Conservation (phyloP, 1,140 invertebrate genomes). For the Akabosia matsudoensis region DNA sequence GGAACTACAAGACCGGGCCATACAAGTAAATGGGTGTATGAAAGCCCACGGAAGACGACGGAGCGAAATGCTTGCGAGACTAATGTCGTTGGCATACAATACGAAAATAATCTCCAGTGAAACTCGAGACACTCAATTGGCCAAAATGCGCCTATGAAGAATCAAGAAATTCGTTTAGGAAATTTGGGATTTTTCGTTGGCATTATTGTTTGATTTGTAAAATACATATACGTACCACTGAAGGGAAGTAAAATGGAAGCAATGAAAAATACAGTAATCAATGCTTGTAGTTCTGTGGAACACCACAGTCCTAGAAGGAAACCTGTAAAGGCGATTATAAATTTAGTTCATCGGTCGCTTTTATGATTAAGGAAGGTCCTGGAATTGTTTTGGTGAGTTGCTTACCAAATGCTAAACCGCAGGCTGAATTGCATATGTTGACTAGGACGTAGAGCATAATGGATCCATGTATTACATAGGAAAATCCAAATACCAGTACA, state of each 20-base stretch:
- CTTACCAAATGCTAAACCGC: not conserved
- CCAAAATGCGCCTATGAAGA: slow-evolving; percentile 13
- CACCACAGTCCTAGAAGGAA: not conserved
- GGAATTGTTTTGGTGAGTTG: too few relatives aligned
- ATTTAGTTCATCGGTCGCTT: too few relatives aligned
- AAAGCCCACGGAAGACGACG: not conserved
- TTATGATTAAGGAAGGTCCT: too few relatives aligned
- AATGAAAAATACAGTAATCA: not conserved
- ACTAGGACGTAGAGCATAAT: not conserved
- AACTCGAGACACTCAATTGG: not conserved
- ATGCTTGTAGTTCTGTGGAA: not conserved
- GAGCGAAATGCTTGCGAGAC: not conserved
- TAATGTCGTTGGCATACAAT: not conserved
- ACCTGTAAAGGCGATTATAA: not conserved
- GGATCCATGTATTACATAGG: not conserved
- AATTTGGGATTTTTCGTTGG: too few relatives aligned
- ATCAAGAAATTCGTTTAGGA: not conserved
- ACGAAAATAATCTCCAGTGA: slow-evolving; percentile 4
- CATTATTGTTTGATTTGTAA: slow-evolving; percentile 1
- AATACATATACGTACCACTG: not conserved
- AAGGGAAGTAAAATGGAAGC: not conserved
- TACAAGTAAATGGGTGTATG: not conserved
- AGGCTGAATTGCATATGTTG: not conserved
- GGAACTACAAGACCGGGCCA: not conserved
- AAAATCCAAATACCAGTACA: not conserved